phyloP scores from a whole-genome alignment of 2,888 invertebrate species.

The Agriopis aurantiaria region DNA sequence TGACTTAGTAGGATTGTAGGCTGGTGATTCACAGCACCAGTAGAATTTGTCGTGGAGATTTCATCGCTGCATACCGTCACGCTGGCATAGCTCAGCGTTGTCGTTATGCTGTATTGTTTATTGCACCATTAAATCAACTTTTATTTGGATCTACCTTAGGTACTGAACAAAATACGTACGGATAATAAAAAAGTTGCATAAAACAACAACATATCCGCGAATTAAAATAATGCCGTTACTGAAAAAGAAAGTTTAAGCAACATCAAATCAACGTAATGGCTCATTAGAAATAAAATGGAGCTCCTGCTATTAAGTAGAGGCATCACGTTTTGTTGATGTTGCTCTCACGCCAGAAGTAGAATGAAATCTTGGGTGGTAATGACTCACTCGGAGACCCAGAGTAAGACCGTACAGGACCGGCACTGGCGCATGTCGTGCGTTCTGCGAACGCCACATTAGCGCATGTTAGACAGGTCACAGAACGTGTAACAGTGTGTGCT shows the following conservation, averaged over 20 bases:
- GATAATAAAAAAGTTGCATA: conserved; percentile 14
- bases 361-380: conserved; percentile 42
- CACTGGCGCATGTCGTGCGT: conserved; percentile 32
- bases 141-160: not conserved
- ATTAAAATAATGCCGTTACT: conserved; percentile 31
- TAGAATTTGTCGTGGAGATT: conserved; percentile 23
- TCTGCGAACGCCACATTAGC: conserved; percentile 28
- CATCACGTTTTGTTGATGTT: conserved; percentile 63
- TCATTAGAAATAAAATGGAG: conserved; percentile 61
- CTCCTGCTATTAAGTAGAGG: conserved; percentile 62
- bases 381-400: conserved; percentile 35
- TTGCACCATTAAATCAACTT: not conserved
- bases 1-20: conserved; percentile 35
- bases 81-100: conserved; percentile 41
- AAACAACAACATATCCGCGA: conserved; percentile 4
- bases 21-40: conserved; percentile 33
- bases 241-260: conserved; percentile 64
- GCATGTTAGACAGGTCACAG: conserved; percentile 33
- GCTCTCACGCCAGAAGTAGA: conserved; percentile 59
- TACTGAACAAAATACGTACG: not conserved
- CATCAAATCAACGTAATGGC: conserved; percentile 58
- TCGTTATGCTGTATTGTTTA: conserved; percentile 8
- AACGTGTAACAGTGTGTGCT: conserved; percentile 6
- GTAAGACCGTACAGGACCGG: conserved; percentile 37
- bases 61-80: conserved; percentile 54